Base-by-base conservation (phyloP, 1,140 invertebrate species). In the Zaprionus camerounensis region DNA sequence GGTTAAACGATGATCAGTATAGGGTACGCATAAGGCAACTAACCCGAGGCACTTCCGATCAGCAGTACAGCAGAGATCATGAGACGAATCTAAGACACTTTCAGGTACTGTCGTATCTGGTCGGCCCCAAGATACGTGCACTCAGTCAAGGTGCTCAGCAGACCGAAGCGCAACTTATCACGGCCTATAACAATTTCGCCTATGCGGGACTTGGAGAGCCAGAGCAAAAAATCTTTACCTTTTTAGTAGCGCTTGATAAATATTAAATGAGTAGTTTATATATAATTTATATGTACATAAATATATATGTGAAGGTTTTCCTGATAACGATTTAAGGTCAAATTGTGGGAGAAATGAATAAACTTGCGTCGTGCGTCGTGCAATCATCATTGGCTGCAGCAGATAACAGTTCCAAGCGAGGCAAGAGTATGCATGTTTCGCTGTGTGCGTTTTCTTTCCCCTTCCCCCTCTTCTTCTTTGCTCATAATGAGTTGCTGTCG, bases 401-500 rank as follows among this genome's bases (percentile, higher is more conserved):
- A n/a, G 41, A 46, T 46, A 17, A 41, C 13, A 41, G 15, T 41
- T 41, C 1, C 15, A 41, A 15, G 41, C 13, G 36, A 15, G n/a
- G 9, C 6, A 24, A 51, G 28, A 11, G 62, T 31, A 64, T 51
- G 13, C 20, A 28, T 4, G n/a, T 5, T 2, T 62, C 24, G 46
- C 28, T 13, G 34, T 36, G 1, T 26, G 7, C 13, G 11, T 34
- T 24, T 24, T 12, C 20, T 24, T 11, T 12, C 11, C 5, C 11
- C 3, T 5, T 24, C 20, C 2, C 46, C 2, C 46, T 12, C 46
- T 24, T 3, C 4, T 17, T 20, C 44, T 49, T 12, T 11, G 12
- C 67, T 64, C 22, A 34, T 34, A 66, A 44, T 71, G 26, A 58
- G 49, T 28, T n/a, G 41, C 38, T 69, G 71, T 65, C 55, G 63